Conservation (phyloP, 2,797 vertebrate genomes). For the Cyprinella venusta region DNA sequence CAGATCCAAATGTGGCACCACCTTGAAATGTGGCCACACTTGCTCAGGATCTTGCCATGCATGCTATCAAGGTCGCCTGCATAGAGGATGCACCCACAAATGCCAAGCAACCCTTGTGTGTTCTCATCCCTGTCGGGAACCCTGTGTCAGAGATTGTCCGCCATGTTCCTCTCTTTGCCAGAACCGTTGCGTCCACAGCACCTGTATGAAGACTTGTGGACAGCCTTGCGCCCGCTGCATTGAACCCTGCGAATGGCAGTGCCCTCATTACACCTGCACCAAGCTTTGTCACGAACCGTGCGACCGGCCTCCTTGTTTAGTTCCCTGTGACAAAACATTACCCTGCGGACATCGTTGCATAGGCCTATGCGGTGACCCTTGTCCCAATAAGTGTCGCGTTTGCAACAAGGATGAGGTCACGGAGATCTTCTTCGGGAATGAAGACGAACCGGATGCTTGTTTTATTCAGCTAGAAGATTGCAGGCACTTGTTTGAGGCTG, state of each 20-base stretch:
- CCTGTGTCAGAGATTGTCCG: slow-evolving; percentile 85
- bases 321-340: slow-evolving; percentile 80
- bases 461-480: slow-evolving; percentile 93
- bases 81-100: slow-evolving; percentile 74
- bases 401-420: slow-evolving; percentile 85
- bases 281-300: slow-evolving; percentile 90
- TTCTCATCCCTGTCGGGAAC: slow-evolving; percentile 84
- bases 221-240: slow-evolving; percentile 82
- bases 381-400: slow-evolving; percentile 86
- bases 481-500: slow-evolving; percentile 83
- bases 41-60: slow-evolving; percentile 82
- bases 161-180: slow-evolving; percentile 82
- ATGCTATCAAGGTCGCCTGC: slow-evolving; percentile 87
- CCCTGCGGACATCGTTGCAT: slow-evolving; percentile 86
- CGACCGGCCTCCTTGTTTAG: slow-evolving; percentile 83
- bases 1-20: slow-evolving; percentile 68
- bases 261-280: slow-evolving; percentile 84
- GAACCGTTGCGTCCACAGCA: slow-evolving; percentile 89
- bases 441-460: slow-evolving; percentile 82
- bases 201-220: slow-evolving; percentile 84
- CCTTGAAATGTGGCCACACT: slow-evolving; percentile 82
- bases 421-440: slow-evolving; percentile 90
- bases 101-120: slow-evolving; percentile 85
- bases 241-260: slow-evolving; percentile 87
- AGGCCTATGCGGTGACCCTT: slow-evolving; percentile 91